Percentiles rank a stretch among this genome's conserved stretches.
phyloP scores from a whole-genome alignment of 2,888 invertebrate species.

The Drosophila buzzatii region DNA sequence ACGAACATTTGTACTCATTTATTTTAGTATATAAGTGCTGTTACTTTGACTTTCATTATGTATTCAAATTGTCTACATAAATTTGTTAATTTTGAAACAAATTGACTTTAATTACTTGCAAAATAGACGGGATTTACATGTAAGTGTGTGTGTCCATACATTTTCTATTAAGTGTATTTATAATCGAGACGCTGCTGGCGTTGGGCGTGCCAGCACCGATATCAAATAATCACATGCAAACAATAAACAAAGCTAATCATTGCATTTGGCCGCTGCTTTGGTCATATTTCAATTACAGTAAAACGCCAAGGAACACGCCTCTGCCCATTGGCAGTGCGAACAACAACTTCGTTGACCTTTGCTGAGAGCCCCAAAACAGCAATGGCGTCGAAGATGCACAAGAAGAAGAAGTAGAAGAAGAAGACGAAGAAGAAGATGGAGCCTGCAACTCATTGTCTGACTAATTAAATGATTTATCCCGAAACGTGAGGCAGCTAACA shows the following conservation, averaged over 20 bases:
- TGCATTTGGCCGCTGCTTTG: slow-evolving; percentile 50
- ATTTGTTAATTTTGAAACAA: slow-evolving; percentile 55
- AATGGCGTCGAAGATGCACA: slow-evolving; percentile 50
- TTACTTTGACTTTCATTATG: slow-evolving; percentile 24
- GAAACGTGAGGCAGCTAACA: slow-evolving; percentile 74
- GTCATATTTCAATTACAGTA: slow-evolving; percentile 71
- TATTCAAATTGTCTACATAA: slow-evolving; percentile 37
- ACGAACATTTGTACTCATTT: neutral
- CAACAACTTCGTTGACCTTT: slow-evolving; percentile 68
- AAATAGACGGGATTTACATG: slow-evolving; percentile 32
- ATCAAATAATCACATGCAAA: slow-evolving; percentile 45
- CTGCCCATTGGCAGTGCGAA: slow-evolving; percentile 26
- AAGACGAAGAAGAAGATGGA: slow-evolving; percentile 12
- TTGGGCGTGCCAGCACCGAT: slow-evolving; percentile 33
- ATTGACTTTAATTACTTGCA: slow-evolving; percentile 61
- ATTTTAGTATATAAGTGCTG: slow-evolving; percentile 1
- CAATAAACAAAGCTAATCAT: slow-evolving; percentile 59
- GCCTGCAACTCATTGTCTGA: slow-evolving; percentile 71
- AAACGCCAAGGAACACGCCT: slow-evolving; percentile 63
- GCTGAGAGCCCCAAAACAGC: slow-evolving; percentile 46
- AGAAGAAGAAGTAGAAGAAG: slow-evolving; percentile 15
- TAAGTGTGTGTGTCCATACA: neutral
- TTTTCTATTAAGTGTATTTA: neutral
- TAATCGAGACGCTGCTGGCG: slow-evolving; percentile 21
- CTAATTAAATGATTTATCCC: slow-evolving; percentile 82